phyloP scores from a whole-genome alignment of 2,888 invertebrate species.

The Acanthococcus lagerstroemiae region DNA sequence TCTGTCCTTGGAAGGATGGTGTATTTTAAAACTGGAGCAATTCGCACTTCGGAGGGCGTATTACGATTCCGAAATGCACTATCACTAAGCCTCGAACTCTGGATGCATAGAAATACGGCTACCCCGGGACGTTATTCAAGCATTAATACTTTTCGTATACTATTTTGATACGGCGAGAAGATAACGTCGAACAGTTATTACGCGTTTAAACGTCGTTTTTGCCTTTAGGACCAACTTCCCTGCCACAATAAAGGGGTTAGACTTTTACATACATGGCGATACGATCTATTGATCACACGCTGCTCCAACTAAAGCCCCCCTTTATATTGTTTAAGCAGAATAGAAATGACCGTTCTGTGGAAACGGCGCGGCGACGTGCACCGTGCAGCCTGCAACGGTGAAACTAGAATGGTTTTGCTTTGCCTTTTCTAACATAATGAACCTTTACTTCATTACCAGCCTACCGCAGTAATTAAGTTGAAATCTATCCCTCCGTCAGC shows the following conservation, averaged over 20 bases:
- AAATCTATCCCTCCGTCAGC: constrained; percentile 24
- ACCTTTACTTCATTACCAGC: constrained; percentile 30
- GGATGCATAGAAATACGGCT: too few relatives aligned
- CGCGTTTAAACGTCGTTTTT: background rate
- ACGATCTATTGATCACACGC: constrained; percentile 26
- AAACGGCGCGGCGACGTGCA: constrained; percentile 15
- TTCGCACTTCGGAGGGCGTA: too few relatives aligned
- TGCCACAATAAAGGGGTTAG: background rate
- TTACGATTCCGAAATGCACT: too few relatives aligned
- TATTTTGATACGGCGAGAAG: background rate
- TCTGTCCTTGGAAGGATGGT: too few relatives aligned
- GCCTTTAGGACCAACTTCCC: background rate
- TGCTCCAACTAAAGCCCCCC: constrained; percentile 16
- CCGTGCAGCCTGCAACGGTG: constrained; percentile 11
- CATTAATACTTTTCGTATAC: too few relatives aligned
- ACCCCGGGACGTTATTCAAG: too few relatives aligned
- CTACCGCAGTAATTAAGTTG: constrained; percentile 30
- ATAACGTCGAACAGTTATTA: background rate
- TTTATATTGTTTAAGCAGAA: constrained; percentile 26
- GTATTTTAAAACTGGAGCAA: too few relatives aligned
- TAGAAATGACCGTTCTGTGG: constrained; percentile 24
- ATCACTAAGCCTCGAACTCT: too few relatives aligned
- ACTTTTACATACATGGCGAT: constrained; percentile 1
- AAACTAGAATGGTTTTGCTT: constrained; percentile 19
- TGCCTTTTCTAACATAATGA: constrained; percentile 30